Conservation (phyloP, 2,888 invertebrate species). For the Limnephilus auricula region DNA sequence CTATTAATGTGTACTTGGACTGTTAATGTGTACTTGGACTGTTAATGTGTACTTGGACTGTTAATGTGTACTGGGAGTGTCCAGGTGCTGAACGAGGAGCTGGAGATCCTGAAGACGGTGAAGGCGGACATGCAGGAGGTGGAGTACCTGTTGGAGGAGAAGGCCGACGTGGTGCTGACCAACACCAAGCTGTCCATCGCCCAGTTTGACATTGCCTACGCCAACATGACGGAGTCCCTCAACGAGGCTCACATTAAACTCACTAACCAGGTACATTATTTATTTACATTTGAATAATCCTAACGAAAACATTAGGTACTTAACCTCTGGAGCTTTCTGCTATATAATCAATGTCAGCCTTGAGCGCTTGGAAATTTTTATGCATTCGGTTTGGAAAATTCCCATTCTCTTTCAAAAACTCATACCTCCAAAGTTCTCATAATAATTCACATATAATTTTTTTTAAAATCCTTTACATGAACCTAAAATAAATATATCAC, state of each 20-base stretch:
- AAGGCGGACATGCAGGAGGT: constrained; percentile 86
- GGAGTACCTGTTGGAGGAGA: constrained; percentile 84
- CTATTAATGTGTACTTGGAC: no score
- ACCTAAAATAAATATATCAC: no score
- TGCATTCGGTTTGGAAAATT: no score
- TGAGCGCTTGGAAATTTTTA: no score
- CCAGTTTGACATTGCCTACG: constrained; percentile 83
- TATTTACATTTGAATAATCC: neutral
- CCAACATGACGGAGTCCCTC: constrained; percentile 81
- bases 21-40: no score
- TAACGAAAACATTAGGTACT: neutral
- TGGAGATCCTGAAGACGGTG: constrained; percentile 80
- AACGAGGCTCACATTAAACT: constrained; percentile 82
- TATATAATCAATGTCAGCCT: no score
- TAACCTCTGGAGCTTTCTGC: no score
- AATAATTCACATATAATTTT: no score
- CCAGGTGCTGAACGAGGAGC: constrained; percentile 75
- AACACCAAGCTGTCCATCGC: constrained; percentile 86
- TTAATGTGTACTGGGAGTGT: neutral
- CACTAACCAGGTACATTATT: constrained; percentile 76
- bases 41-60: neutral
- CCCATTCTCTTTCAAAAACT: no score
- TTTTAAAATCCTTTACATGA: no score
- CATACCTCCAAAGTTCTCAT: no score
- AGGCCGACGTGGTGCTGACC: constrained; percentile 83